Evolutionary conservation across 2,888 invertebrate genomes (phyloP), one percentile per base, ranked within the genome.

Genomic region (Athrips mouffetella): DNA sequence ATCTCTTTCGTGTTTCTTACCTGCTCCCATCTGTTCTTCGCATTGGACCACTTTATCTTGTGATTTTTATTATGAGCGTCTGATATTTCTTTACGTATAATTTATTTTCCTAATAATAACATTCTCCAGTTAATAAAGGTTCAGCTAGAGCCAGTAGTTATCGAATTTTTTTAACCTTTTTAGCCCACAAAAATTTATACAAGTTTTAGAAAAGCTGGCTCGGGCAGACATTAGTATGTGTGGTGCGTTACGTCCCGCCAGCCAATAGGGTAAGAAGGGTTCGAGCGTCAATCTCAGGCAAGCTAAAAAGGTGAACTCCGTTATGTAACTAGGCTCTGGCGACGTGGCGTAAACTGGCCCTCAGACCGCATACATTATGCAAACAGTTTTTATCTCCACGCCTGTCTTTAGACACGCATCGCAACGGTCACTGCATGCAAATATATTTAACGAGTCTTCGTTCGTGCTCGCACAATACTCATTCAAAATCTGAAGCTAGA

Each of bases 331-430:
- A 52, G 63, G 58, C 62, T 58, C 66, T 55, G 57, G 54, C 57
- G 64, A 69, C 60, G 61, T 65, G 68, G 4, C 60, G 62, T 65
- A 70, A 73, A 72, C 66, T 69, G 63, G 61, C 65, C 70, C 62
- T 63, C 64, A 65, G 58, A 57, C 59, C 52, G 65, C 62, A 76
- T 76, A 73, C 60, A 74, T 78, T 73, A 78, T 79, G 71, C 71
- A 74, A 72, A 72, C 64, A 60, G 68, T 74, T 74, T 75, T 76
- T 74, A 73, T 73, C 70, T 68, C 59, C 54, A 61, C 65, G 56
- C 56, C 58, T 61, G 60, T 62, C 57, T 66, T 66, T 62, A 62
- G 62, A 58, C 57, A 65, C 63, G 64, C 60, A 70, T 63, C 57
- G 56, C 59, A 57, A 55, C 55, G 57, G 63, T 66, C 67, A 62